Evolutionary conservation across 2,888 invertebrate species (phyloP).

Genomic region (Phyto melanocephala): DNA sequence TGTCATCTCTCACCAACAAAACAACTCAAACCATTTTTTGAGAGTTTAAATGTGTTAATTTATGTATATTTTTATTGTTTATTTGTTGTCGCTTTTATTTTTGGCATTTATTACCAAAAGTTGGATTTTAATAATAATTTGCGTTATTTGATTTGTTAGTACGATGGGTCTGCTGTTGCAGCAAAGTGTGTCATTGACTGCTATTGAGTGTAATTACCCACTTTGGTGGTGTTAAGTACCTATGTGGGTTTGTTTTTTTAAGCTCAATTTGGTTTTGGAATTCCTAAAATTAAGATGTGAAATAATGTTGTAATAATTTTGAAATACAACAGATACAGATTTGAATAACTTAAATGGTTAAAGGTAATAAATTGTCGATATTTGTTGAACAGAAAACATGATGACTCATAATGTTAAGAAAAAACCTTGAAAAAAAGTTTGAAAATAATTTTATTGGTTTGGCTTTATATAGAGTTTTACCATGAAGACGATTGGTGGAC

Average conservation of each 20-base stretch:
- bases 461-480: too few relatives aligned
- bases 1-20: background rate
- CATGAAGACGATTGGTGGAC: too few relatives aligned
- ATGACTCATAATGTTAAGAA: background rate
- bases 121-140: background rate
- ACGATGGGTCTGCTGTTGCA: background rate
- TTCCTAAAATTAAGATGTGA: constrained; percentile 2
- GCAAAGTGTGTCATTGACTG: constrained; percentile 22
- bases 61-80: background rate
- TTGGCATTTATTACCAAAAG: background rate
- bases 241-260: constrained; percentile 13
- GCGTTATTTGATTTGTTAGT: constrained; percentile 4
- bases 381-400: background rate
- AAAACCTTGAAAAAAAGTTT: background rate
- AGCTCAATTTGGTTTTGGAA: background rate
- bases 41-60: constrained; percentile 12
- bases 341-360: background rate
- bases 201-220: background rate
- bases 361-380: background rate
- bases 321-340: background rate
- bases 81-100: background rate
- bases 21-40: background rate
- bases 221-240: background rate
- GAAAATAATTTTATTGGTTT: too few relatives aligned
- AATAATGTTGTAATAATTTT: constrained; percentile 45